Evolutionary conservation across 2,113 vertebrate genomes (phyloP).

Genomic region (Pteruthius melanotis): DNA sequence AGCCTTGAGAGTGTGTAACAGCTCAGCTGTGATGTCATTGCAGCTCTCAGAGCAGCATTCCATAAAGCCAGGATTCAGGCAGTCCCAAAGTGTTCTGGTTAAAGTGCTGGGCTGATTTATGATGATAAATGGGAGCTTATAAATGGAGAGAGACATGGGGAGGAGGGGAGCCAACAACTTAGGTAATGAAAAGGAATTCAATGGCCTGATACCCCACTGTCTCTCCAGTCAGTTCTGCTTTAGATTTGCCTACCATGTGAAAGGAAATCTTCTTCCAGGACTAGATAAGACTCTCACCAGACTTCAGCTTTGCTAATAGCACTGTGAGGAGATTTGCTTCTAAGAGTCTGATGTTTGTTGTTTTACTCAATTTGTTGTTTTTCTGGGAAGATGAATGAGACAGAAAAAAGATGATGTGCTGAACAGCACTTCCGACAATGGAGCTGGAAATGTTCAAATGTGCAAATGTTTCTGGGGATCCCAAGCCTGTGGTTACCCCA

Average conservation of each 20-base stretch:
- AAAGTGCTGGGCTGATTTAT: conserved; percentile 16
- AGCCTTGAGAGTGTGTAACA: neutral
- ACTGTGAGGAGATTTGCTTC: neutral
- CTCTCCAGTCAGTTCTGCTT: neutral
- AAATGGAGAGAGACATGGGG: neutral
- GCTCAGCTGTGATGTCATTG: conserved; percentile 22
- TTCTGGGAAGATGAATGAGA: neutral
- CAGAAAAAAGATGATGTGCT: neutral
- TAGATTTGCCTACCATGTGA: neutral
- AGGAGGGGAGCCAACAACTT: neutral
- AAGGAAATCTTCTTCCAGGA: neutral
- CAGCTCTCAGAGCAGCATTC: neutral
- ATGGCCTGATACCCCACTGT: neutral
- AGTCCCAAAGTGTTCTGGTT: neutral
- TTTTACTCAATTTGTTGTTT: neutral
- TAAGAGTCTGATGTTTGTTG: neutral
- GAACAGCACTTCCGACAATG: neutral
- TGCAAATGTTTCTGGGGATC: neutral
- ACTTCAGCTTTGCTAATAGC: neutral
- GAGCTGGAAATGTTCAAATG: neutral
- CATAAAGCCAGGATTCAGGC: neutral
- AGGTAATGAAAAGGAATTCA: neutral
- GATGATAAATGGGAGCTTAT: conserved; percentile 32
- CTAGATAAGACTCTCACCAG: neutral
- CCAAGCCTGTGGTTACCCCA: neutral